These are phyloP conservation scores for Phaenicophaeus curvirostris DNA, from an alignment of 2,797 vertebrate genomes.

Conservation along the genomic window DNA sequence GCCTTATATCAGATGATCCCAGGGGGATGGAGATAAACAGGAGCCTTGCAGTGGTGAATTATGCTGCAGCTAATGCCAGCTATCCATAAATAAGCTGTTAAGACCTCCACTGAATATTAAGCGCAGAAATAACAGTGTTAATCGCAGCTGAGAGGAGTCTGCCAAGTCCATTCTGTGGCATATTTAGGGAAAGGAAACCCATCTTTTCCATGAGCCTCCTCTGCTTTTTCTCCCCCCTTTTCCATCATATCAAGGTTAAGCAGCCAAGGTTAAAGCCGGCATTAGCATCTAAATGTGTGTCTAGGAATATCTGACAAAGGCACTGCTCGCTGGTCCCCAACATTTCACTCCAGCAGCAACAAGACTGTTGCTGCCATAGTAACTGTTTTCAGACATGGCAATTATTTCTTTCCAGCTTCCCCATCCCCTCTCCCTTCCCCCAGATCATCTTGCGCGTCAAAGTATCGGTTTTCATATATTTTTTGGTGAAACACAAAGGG, in stretches of 20 bases:
- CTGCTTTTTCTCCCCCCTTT: not conserved
- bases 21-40: not conserved
- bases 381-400: conserved; percentile 63
- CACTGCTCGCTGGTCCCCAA: conserved; percentile 1
- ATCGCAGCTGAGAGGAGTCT: not conserved
- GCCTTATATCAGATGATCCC: not conserved
- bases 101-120: conserved; percentile 39
- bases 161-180: not conserved
- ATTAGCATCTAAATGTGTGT: conserved; percentile 40
- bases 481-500: not conserved
- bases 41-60: not conserved
- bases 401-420: conserved; percentile 33
- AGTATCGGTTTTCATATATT: not conserved
- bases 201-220: not conserved
- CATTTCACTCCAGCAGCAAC: conserved; percentile 22
- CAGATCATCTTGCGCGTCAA: not conserved
- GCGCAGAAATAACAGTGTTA: not conserved
- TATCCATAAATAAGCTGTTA: conserved; percentile 45
- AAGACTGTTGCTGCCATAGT: conserved; percentile 66
- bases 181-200: conserved; percentile 11
- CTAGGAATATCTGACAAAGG: conserved; percentile 38
- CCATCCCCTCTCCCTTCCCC: conserved; percentile 9
- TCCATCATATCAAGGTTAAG: conserved; percentile 46
- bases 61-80: conserved; percentile 30
- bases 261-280: conserved; percentile 43